Evolutionary conservation across 2,113 vertebrate genomes (phyloP), one percentile per base, ranked within the genome.

Genomic region (Tyto alba): DNA sequence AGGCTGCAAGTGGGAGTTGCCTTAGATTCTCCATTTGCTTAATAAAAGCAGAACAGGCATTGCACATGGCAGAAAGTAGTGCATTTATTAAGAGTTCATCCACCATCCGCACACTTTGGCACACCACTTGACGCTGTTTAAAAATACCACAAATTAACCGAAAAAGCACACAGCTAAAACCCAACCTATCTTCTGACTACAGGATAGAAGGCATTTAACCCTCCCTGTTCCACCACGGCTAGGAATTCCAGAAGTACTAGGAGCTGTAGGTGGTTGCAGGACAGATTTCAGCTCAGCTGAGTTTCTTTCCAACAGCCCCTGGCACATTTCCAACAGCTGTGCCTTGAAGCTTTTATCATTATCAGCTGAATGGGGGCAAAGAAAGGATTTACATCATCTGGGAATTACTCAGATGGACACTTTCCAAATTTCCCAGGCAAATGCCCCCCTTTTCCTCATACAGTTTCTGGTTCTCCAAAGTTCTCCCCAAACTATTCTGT

Each of bases 71-170:
- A 84, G 50, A 36, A 89, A 77, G 55, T 2, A 21, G 5, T 53
- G 53, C 63, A 27, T 96, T 96, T 96, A 96, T 95, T 95, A 82
- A 57, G 32, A 83, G 48, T 13, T 52, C 73, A 56, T n/a, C 62
- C 67, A 60, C 60, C 55, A n/a, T 43, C n/a, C 60, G 67, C 56
- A 92, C 50, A 26, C 55, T 62, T 56, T 2, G 27, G 55, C 80
- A 86, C 63, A 80, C 38, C 63, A 9, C 48, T 36, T 16, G 40
- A 53, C 50, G 60, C 60, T 62, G 27, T 59, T 89, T 55, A 64
- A 79, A 83, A 52, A 27, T 26, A 63, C 10, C 45, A 22, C 21
- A 72, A 78, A 43, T 34, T 53, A 78, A 78, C 34, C 60, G n/a
- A 74, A 74, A 67, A 63, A 60, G 47, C 93, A 91, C 81, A 50